Evolutionary conservation across 2,888 invertebrate species (phyloP), one percentile per base, ranked within the genome.

Genomic region (Dendrolimus houi): DNA sequence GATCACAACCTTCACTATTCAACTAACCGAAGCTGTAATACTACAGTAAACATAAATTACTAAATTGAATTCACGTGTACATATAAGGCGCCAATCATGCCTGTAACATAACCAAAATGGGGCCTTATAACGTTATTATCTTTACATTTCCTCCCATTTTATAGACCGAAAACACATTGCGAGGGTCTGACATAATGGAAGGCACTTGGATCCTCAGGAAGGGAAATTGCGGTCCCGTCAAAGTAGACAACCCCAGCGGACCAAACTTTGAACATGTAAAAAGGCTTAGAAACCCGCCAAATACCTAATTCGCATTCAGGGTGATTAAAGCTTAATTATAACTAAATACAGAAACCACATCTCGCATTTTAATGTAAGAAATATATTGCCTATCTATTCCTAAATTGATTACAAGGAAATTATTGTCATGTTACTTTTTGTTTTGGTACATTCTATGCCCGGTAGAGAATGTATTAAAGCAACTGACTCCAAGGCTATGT

Each of bases 71-170:
- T 41, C 40, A 41, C 52, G 56, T 55, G 54, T 56, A 56, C 42
- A 55, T 41, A 60, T 52, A 54, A 47, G 3, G 29, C 29, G 29
- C 59, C 64, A 65, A 64, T 59, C 59, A 55, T 63, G 47, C 64
- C 62, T 62, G 62, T 62, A 62, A 60, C 64, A 62, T 67, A 64
- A 68, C 66, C 62, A 61, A 65, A 63, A 60, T 59, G 64, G 59
- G 63, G 67, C 56, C 58, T 60, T 62, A 62, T 73, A 71, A 70
- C 61, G 62, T 62, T 68, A 71, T 79, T 74, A 75, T 78, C 71
- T 71, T 75, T 70, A 75, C 71, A 75, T 75, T 74, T 73, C 64
- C 69, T 59, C 64, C 61, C 64, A 67, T 69, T 70, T 73, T 70
- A 69, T 69, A 66, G 57, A 57, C 63, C 59, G 60, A 61, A 63